A percentile compares a stretch with the other conserved stretches of the same genome.
Conservation (phyloP, 2,888 invertebrate genomes). For the Athalia circularis region DNA sequence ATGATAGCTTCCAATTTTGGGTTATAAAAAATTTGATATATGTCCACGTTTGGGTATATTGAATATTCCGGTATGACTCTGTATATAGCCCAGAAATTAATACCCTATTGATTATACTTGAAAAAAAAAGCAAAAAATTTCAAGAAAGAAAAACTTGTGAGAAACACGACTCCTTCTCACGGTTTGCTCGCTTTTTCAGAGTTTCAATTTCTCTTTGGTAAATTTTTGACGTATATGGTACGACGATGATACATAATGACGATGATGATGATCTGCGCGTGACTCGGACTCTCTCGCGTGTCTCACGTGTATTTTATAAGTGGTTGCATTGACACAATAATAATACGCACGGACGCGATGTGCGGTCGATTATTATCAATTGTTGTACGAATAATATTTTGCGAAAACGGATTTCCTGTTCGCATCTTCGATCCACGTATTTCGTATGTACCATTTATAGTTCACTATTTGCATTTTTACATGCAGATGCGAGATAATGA, state of each 20-base stretch:
- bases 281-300: conserved; percentile 17
- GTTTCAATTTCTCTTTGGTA: conserved; percentile 14
- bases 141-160: conserved; percentile 7
- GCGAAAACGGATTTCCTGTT: conserved; percentile 32
- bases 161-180: conserved; percentile 31
- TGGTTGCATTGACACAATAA: no score
- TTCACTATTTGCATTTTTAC: no score
- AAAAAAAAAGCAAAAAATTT: no score
- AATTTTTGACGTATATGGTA: background rate
- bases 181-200: conserved; percentile 12
- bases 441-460: background rate
- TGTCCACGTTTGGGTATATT: no score
- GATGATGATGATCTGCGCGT: background rate
- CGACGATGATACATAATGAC: no score
- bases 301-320: conserved; percentile 4
- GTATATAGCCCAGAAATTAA: background rate
- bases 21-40: no score
- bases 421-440: background rate
- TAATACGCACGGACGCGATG: no score
- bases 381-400: background rate
- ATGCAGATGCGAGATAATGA: no score
- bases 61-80: no score
- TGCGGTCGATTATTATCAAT: background rate
- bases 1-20: no score
- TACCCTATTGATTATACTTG: conserved; percentile 15